Percentiles rank a stretch among this genome's conserved stretches.
Evolutionary conservation across 2,113 vertebrate genomes (phyloP).

Genomic region (Ammospiza nelsoni): DNA sequence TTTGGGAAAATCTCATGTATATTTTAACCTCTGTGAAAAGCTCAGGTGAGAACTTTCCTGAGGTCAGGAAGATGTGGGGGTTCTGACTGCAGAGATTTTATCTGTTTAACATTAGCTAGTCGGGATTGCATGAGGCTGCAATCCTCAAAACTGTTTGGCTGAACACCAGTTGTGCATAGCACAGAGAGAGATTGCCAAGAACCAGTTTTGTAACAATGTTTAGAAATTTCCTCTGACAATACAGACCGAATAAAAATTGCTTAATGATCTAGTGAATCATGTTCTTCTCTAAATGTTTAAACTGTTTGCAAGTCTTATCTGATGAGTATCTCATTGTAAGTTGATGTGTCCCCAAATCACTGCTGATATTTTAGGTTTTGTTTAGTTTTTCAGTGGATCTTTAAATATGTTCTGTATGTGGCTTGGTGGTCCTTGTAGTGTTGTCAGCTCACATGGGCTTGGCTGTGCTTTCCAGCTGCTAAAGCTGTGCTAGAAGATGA

Average conservation of each 20-base stretch:
- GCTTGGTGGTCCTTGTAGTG: constrained; percentile 38
- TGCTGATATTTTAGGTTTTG: not conserved
- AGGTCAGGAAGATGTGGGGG: not conserved
- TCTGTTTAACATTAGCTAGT: not conserved
- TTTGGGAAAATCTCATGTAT: not conserved
- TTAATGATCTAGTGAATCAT: not conserved
- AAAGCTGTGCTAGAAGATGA: not conserved
- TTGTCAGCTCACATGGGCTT: not conserved
- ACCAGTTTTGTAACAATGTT: constrained; percentile 39
- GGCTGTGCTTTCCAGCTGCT: constrained; percentile 51
- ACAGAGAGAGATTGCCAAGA: not conserved
- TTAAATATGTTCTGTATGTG: not conserved
- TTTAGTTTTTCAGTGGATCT: not conserved
- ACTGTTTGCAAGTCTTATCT: not conserved
- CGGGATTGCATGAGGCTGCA: not conserved
- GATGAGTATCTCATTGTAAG: not conserved
- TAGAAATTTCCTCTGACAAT: constrained; percentile 21
- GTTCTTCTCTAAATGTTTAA: not conserved
- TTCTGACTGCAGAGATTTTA: not conserved
- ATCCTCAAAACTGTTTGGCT: constrained; percentile 26
- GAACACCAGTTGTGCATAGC: not conserved
- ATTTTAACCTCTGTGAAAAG: not conserved
- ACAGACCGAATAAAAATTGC: not conserved
- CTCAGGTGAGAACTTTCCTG: not conserved
- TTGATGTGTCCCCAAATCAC: not conserved